Conservation (phyloP, 2,888 invertebrate species). For the Mechanitis mazaeus region DNA sequence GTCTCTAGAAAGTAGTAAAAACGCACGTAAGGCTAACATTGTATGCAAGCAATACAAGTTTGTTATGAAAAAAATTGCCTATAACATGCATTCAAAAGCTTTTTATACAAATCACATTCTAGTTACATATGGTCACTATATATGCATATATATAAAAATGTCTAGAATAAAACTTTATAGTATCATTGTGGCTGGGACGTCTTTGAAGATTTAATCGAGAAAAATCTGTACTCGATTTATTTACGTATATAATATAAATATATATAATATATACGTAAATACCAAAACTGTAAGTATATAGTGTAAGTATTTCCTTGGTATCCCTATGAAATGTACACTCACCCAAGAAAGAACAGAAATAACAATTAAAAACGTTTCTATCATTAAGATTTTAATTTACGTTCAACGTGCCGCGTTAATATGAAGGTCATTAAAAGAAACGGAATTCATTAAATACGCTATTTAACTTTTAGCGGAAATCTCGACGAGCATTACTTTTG, state of each 20-base stretch:
- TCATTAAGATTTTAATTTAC: background rate
- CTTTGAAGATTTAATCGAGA: background rate
- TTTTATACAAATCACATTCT: background rate
- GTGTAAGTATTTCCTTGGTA: too few relatives aligned
- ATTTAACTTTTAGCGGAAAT: conserved; percentile 64
- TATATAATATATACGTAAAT: too few relatives aligned
- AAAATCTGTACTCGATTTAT: background rate
- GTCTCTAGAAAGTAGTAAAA: too few relatives aligned
- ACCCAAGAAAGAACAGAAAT: background rate
- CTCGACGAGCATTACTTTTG: conserved; percentile 57
- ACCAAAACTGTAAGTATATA: too few relatives aligned
- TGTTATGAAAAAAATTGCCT: too few relatives aligned
- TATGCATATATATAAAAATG: conserved; percentile 7
- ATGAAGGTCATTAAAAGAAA: conserved; percentile 17
- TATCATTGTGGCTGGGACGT: conserved; percentile 12
- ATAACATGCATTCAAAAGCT: too few relatives aligned
- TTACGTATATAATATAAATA: too few relatives aligned
- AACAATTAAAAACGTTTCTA: background rate
- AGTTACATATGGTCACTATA: conserved; percentile 11
- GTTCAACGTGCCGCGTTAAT: conserved; percentile 10
- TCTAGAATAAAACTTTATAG: conserved; percentile 5
- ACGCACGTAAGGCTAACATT: too few relatives aligned
- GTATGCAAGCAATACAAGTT: too few relatives aligned
- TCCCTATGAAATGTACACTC: too few relatives aligned
- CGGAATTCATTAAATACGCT: conserved; percentile 62